Evolutionary conservation across 2,888 invertebrate species (phyloP).

Genomic region (Schizaphis graminum): DNA sequence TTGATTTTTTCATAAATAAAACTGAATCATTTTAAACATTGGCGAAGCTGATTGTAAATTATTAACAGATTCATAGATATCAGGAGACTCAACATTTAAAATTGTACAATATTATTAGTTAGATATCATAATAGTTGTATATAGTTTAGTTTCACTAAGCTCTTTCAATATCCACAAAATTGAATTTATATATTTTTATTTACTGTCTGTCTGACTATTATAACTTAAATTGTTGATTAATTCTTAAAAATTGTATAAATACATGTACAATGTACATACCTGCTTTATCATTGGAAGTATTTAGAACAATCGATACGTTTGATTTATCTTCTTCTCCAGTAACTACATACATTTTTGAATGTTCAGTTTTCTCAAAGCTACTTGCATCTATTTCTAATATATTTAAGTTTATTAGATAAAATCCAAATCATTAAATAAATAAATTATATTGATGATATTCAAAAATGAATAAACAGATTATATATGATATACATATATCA

Average conservation of each 20-base stretch:
- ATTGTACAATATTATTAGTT: background rate
- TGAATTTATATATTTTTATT: background rate
- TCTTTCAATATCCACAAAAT: background rate
- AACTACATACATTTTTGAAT: background rate
- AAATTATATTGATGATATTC: constrained; percentile 3
- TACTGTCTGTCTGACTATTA: background rate
- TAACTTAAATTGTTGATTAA: background rate
- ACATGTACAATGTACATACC: constrained; percentile 30
- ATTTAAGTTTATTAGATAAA: constrained; percentile 16
- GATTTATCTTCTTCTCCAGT: constrained; percentile 31
- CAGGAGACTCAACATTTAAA: background rate
- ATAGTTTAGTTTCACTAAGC: background rate
- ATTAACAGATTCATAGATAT: constrained; percentile 9
- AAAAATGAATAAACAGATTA: background rate
- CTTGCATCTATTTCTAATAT: constrained; percentile 10
- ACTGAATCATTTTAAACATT: constrained; percentile 20
- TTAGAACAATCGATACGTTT: background rate
- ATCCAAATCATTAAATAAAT: constrained; percentile 28
- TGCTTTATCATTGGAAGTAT: background rate
- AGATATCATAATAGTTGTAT: background rate
- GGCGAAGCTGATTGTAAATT: constrained; percentile 1
- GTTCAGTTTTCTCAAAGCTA: constrained; percentile 23
- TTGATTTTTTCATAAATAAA: constrained; percentile 31
- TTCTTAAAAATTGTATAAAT: constrained; percentile 1
- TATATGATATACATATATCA: background rate